Base-by-base conservation (phyloP, 1,140 invertebrate genomes). In the Paracyclopina nana region DNA sequence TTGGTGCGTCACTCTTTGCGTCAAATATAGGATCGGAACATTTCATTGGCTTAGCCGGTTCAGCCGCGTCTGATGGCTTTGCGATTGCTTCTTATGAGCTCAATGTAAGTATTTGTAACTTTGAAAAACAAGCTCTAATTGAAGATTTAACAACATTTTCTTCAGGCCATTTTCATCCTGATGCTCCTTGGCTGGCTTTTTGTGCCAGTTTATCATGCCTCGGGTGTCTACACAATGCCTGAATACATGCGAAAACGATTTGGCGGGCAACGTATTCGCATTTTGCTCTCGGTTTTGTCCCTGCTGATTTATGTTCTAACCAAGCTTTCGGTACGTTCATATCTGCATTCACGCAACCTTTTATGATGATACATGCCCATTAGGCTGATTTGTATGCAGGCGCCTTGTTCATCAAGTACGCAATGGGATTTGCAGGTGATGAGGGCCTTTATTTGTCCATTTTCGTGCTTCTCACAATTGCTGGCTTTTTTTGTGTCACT, bases 1-100 rank as follows among this genome's bases (percentile, higher is more conserved):
- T 74, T 14, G 72, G 72, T 29, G 69, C 70, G 4, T 72, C 70
- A 4, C 56, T 74, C 40, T 74, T 75, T 58, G 70, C 70, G 6
- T 70, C 66, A 45, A 74, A 74, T 57, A 74, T 74, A 42, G 72
- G 72, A 4, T 70, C 67, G 50, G 72, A 71, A 27, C 72, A 75
- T 62, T 74, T 75, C 57, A 70, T 75, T 53, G 72, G 72, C 29
- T 57, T 74, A 12, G 66, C 71, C 2, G 72, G 72, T 6, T 70
- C 68, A 16, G 65, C 61, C 16, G 67, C 67, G 9, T 62, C 63
- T 12, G 60, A 60, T 6, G 66, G 67, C 6, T 69, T 74, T 44
- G 68, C 66, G 30, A 68, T 72, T 28, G 72, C 64, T 11, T 68
- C 65, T 6, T 74, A 70, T 57, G 71, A 73, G 60, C 57, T 72